phyloP scores from a whole-genome alignment of 2,888 invertebrate species.

The Schrankia costaestrigalis region DNA sequence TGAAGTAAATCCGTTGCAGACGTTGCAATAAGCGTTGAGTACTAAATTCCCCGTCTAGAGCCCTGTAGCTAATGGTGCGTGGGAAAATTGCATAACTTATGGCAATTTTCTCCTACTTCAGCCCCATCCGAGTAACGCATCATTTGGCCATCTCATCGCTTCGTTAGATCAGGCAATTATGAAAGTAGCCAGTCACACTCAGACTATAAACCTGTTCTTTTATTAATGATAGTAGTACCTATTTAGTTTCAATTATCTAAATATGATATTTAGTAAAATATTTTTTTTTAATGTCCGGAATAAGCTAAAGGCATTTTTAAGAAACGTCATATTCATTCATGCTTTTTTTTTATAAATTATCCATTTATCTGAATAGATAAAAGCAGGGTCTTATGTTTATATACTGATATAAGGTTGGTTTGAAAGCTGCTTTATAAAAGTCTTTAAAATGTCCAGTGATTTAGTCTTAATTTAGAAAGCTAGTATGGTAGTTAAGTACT shows the following conservation, averaged over 20 bases:
- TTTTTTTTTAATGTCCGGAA: background rate
- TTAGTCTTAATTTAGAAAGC: too few relatives aligned
- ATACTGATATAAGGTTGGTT: too few relatives aligned
- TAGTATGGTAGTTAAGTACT: too few relatives aligned
- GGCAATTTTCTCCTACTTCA: constrained; percentile 67
- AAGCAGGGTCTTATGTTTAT: too few relatives aligned
- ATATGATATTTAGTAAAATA: background rate
- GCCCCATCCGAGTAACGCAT: constrained; percentile 55
- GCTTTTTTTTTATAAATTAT: too few relatives aligned
- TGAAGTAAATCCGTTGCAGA: constrained; percentile 48
- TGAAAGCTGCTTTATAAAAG: too few relatives aligned
- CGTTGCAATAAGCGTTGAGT: constrained; percentile 56
- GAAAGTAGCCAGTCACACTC: constrained; percentile 49
- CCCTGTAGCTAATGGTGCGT: constrained; percentile 66
- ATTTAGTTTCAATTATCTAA: constrained; percentile 15
- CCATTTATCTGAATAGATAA: too few relatives aligned
- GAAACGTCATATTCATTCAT: too few relatives aligned
- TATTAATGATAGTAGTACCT: constrained; percentile 28
- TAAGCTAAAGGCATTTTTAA: too few relatives aligned
- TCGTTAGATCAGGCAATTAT: constrained; percentile 54
- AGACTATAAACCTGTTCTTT: constrained; percentile 39
- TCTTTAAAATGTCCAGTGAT: too few relatives aligned
- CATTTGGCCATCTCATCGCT: constrained; percentile 56
- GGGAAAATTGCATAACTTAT: constrained; percentile 69
- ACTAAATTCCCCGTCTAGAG: constrained; percentile 55